Conservation (phyloP, 2,888 invertebrate genomes). For the Torymus auratus region DNA sequence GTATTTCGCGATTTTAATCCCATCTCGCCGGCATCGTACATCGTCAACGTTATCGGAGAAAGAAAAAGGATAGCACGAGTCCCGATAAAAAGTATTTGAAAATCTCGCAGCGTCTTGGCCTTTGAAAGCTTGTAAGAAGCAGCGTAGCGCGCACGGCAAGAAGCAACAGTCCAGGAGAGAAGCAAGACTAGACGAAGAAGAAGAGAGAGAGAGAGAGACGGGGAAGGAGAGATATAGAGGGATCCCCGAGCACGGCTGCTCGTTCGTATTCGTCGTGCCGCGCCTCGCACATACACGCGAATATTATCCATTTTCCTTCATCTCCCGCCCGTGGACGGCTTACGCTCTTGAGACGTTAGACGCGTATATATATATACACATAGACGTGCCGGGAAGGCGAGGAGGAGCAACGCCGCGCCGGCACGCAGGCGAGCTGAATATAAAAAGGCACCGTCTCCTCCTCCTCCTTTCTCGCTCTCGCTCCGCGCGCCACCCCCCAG, state of each 20-base stretch:
- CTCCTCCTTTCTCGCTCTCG: too few relatives aligned
- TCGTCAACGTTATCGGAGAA: constrained; percentile 37
- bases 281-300: constrained; percentile 63
- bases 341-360: constrained; percentile 60
- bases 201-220: constrained; percentile 18
- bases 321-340: constrained; percentile 60
- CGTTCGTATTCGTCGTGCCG: constrained; percentile 63
- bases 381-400: constrained; percentile 17
- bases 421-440: constrained; percentile 64
- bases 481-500: constrained; percentile 55
- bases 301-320: constrained; percentile 66
- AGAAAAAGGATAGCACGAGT: constrained; percentile 53
- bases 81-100: constrained; percentile 55
- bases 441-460: constrained; percentile 61
- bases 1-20: constrained; percentile 33
- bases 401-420: constrained; percentile 21
- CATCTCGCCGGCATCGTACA: constrained; percentile 15
- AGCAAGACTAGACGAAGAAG: constrained; percentile 21
- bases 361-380: constrained; percentile 13
- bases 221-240: constrained; percentile 23
- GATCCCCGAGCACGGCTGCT: constrained; percentile 53
- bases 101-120: constrained; percentile 56
- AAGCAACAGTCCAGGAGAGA: constrained; percentile 4
- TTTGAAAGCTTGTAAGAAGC: constrained; percentile 56
- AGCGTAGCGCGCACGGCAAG: constrained; percentile 24